Evolutionary conservation across 2,113 vertebrate species (phyloP), one percentile per base, ranked within the genome.

Genomic region (Syrrhaptes paradoxus): DNA sequence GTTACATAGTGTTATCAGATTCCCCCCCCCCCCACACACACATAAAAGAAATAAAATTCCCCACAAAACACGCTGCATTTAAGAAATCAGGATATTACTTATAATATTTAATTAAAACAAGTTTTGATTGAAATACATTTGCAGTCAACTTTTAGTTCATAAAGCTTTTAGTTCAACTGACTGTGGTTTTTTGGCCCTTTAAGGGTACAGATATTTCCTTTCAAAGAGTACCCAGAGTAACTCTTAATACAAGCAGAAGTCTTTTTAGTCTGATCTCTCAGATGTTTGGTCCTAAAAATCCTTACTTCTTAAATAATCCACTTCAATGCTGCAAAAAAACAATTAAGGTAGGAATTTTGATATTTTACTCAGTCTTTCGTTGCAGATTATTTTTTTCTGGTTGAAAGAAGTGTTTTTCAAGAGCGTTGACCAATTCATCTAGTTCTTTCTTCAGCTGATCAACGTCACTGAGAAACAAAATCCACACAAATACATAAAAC

Each of bases 321-420:
- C 13, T 71, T 91, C 21, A 63, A 80, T 52, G 48, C 48, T 78
- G 75, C 29, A 77, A 66, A 80, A 55, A 14, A 14, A 0, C 63
- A 93, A 45, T 41, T 49, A 84, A 84, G 57, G 59, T 25, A 54
- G 11, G 13, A 41, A 31, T 43, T 76, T 59, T 41, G n/a, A 21
- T 82, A 31, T n/a, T 96, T 97, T 94, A 99, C 80, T 99, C 98
- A 34, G 98, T 95, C 86, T 99, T 99, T 31, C 98, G 97, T 68
- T 98, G 98, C 93, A 99, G 95, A 46, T 98, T 98, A 83, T 99
- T 99, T 96, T 99, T 99, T 80, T 98, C 95, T 72, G 99, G 99
- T 96, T 99, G 98, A 87, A 99, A 99, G 98, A 99, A 99, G 95
- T 99, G 91, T 72, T 99, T 98, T 97, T 99, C 97, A 74, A 99